phyloP scores from a whole-genome alignment of 2,113 vertebrate species.

The Coptodon bakossiorum region DNA sequence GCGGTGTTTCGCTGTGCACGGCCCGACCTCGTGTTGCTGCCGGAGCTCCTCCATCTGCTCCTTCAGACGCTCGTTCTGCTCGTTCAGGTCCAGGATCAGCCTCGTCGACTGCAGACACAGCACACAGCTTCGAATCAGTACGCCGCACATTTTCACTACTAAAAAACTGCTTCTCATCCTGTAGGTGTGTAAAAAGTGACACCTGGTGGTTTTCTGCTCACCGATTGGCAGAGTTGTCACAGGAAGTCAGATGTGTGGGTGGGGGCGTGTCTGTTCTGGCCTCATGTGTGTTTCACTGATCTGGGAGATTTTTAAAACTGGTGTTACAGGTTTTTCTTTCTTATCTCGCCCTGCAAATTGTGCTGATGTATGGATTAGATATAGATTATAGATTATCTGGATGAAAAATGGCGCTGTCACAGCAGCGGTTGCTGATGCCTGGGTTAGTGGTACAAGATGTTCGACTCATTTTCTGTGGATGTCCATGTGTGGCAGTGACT shows the following conservation, averaged over 20 bases:
- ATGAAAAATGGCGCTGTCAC: background rate
- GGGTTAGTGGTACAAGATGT: rapidly evolving
- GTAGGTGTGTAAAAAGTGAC: rapidly evolving
- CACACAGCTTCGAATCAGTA: background rate
- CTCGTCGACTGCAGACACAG: slow-evolving; percentile 16
- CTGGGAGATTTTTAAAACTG: background rate
- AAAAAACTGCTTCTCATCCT: background rate
- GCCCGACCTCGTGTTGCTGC: slow-evolving; percentile 14
- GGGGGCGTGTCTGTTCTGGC: background rate
- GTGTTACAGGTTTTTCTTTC: background rate
- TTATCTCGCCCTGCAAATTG: background rate
- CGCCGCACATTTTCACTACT: background rate
- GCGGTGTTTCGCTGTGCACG: background rate
- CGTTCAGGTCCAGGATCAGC: slow-evolving; percentile 60
- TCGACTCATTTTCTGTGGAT: rapidly evolving
- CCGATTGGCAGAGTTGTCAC: background rate
- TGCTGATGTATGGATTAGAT: background rate
- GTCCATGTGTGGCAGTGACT: background rate
- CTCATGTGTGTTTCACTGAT: background rate
- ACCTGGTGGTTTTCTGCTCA: background rate
- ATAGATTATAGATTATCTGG: background rate
- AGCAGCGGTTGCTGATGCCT: background rate
- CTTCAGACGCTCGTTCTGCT: slow-evolving; percentile 40
- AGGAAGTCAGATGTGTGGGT: background rate
- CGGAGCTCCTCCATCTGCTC: slow-evolving; percentile 42